Evolutionary conservation across 2,113 vertebrate genomes (phyloP).

Genomic region (Chrysemys picta): DNA sequence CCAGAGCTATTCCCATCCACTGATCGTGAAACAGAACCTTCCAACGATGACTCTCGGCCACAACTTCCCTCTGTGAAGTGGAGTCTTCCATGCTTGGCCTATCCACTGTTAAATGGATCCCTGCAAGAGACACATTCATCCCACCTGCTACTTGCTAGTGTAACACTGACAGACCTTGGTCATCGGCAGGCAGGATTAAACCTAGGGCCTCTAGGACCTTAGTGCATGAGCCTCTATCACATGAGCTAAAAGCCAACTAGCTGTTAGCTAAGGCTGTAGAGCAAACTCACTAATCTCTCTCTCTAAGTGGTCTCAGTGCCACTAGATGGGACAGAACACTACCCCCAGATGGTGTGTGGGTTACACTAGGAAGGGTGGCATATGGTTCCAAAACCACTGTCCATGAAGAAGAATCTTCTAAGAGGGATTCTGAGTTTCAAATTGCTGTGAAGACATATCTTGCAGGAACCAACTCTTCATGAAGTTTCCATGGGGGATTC

Average conservation of each 20-base stretch:
- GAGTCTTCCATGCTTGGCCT: not conserved
- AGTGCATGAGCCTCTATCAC: too few species aligned
- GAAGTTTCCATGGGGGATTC: not conserved
- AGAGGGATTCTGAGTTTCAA: not conserved
- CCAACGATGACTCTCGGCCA: not conserved
- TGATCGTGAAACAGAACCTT: conserved; percentile 17
- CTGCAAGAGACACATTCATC: not conserved
- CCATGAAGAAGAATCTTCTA: not conserved
- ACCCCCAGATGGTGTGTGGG: too few species aligned
- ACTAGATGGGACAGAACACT: too few species aligned
- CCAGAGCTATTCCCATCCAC: not conserved
- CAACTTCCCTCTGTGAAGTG: not conserved
- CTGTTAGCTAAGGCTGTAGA: too few species aligned
- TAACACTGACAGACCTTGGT: too few species aligned
- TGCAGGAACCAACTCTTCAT: not conserved
- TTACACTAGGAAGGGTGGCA: not conserved
- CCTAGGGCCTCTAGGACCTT: too few species aligned
- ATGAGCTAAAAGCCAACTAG: too few species aligned
- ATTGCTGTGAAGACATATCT: not conserved
- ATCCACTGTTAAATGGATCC: not conserved
- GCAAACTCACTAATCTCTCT: too few species aligned
- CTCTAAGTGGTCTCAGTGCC: too few species aligned
- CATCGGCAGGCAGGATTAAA: too few species aligned
- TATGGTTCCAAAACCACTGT: conserved; percentile 5
- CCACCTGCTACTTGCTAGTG: not conserved